Percentiles rank a stretch among this genome's conserved stretches.
Conservation (phyloP, 2,888 invertebrate genomes). For the Xestoiulus laeticollis region DNA sequence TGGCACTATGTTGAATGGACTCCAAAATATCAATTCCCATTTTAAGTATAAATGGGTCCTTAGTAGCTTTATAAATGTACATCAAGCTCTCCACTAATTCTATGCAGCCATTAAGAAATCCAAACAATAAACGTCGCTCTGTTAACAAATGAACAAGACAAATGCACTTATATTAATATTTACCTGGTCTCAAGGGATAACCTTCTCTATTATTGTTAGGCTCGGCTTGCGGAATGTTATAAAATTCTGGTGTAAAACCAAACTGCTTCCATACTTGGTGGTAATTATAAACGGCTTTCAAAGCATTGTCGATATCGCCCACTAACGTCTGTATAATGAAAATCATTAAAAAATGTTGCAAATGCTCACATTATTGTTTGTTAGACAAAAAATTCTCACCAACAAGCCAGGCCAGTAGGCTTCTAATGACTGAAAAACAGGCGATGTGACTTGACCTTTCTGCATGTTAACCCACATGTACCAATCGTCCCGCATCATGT, state of each 20-base stretch:
- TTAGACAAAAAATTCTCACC: conserved; percentile 60
- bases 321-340: conserved; percentile 64
- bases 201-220: conserved; percentile 85
- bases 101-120: conserved; percentile 64
- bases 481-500: conserved; percentile 93
- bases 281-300: conserved; percentile 94
- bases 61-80: conserved; percentile 72
- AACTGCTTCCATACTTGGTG: conserved; percentile 97
- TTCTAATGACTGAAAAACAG: conserved; percentile 98
- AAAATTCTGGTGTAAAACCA: conserved; percentile 98
- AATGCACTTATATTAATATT: neutral
- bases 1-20: conserved; percentile 81
- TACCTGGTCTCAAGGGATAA: conserved; percentile 88
- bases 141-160: too few relatives aligned
- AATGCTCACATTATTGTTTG: neutral
- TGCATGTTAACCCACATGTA: conserved; percentile 99
- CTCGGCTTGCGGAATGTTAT: conserved; percentile 86
- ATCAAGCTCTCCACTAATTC: conserved; percentile 72
- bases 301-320: conserved; percentile 89
- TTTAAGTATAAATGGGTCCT: conserved; percentile 73
- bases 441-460: conserved; percentile 92
- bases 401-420: conserved; percentile 98
- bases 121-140: too few relatives aligned
- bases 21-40: conserved; percentile 88
- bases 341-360: neutral